Evolutionary conservation across 2,797 vertebrate genomes (phyloP), one percentile per base, ranked within the genome.

Genomic region (Rhinella marina): DNA sequence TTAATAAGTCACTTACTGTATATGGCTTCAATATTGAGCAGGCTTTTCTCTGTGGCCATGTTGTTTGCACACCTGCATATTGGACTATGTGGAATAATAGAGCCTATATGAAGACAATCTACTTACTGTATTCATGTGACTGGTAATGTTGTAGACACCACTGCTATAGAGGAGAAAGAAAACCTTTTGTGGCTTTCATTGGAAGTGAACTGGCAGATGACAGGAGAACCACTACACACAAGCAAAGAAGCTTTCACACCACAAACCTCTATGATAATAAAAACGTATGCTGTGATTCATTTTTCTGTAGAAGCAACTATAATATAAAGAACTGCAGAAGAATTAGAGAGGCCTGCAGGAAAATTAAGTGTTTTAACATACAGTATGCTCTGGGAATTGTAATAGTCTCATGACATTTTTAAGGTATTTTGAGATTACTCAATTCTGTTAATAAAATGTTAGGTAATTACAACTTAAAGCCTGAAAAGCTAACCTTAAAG

Each of bases 61-160:
- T 29, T 80, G 32, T 80, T 80, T 80, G 77, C 77, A 59, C 77
- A 80, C 25, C 77, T 79, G 76, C 10, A 56, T 78, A 6, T 77
- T 48, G 17, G 23, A 52, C 21, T 56, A 5, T 57, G 52, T 56
- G n/a, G 23, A 56, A 78, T 56, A 78, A 78, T 54, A 56, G 76
- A 54, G 52, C 27, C 21, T 27, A 78, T 17, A 52, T 78, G 50
- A 52, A 54, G 16, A 57, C 52, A 57, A 79, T 1, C n/a, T 59
- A 59, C 29, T 41, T 57, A 29, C 29, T 56, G 77, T 59, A 56
- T 79, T 56, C n/a, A 19, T 19, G 12, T 79, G 77, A 56, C 77
- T 79, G 25, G 16, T 27, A 57, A 23, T 10, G 12, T 52, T 52
- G 16, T 57, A 77, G 75, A 52, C 12, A n/a, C n/a, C 32, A 2